A percentile compares a stretch with the other conserved stretches of the same genome.
Evolutionary conservation across 2,888 invertebrate species (phyloP).

Genomic region (Melanchra persicariae): DNA sequence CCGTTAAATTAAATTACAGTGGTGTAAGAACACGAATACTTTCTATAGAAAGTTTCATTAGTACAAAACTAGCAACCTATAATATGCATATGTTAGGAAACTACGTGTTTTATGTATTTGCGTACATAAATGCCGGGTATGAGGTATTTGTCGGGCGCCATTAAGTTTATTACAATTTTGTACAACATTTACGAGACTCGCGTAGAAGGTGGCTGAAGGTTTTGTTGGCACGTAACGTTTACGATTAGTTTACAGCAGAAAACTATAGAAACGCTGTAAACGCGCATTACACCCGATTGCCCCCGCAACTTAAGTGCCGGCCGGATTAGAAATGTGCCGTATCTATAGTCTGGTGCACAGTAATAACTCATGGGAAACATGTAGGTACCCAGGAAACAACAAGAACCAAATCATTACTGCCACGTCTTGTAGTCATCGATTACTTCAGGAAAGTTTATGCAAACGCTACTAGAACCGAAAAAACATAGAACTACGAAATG

Average conservation of each 20-base stretch:
- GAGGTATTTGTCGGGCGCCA: slow-evolving; percentile 63
- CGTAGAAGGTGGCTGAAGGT: slow-evolving; percentile 65
- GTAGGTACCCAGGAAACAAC: not conserved
- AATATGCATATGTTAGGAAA: slow-evolving; percentile 68
- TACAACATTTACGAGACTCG: slow-evolving; percentile 62
- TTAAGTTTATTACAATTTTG: slow-evolving; percentile 68
- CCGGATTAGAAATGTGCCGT: slow-evolving; percentile 84
- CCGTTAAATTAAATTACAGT: slow-evolving; percentile 66
- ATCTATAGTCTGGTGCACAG: slow-evolving; percentile 77
- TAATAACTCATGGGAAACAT: slow-evolving; percentile 41
- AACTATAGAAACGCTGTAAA: slow-evolving; percentile 85
- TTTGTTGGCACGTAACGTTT: slow-evolving; percentile 74
- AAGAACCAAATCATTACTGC: not conserved
- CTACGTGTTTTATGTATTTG: slow-evolving; percentile 62
- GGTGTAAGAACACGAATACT: slow-evolving; percentile 66
- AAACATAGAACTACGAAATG: not conserved
- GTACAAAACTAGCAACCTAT: slow-evolving; percentile 60
- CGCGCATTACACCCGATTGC: slow-evolving; percentile 85
- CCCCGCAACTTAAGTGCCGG: slow-evolving; percentile 89
- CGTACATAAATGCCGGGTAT: slow-evolving; percentile 63
- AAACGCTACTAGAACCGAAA: not conserved
- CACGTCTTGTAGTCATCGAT: not conserved
- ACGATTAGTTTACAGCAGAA: slow-evolving; percentile 77
- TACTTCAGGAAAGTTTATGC: not conserved
- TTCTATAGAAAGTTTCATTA: slow-evolving; percentile 69